Evolutionary conservation across 2,888 invertebrate genomes (phyloP).

Genomic region (Zele albiditarsus): DNA sequence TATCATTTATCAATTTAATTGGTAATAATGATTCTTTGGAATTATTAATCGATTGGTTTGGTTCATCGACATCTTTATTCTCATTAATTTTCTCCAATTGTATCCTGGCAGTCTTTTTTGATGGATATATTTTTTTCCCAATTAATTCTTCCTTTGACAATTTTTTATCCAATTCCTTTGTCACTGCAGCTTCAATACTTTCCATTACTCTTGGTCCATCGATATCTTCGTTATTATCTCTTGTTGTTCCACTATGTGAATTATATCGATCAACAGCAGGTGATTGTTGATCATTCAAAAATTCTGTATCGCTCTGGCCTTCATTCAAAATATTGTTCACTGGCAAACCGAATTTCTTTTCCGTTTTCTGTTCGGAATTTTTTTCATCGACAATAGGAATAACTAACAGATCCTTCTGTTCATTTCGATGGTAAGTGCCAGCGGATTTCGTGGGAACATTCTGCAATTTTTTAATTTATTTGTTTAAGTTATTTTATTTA

Average conservation of each 20-base stretch:
- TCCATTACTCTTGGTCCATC: constrained; percentile 14
- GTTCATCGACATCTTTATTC: not conserved
- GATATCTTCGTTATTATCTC: not conserved
- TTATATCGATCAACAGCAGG: not conserved
- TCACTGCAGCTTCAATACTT: not conserved
- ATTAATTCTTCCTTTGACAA: constrained; percentile 1
- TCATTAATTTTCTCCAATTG: not conserved
- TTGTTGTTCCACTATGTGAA: not conserved
- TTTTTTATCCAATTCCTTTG: not conserved
- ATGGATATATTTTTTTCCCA: not conserved
- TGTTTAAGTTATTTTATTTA: not conserved
- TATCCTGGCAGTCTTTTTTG: constrained; percentile 14
- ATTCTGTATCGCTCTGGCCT: not conserved
- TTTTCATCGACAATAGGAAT: constrained; percentile 33
- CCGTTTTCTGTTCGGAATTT: constrained; percentile 5
- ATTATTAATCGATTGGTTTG: not conserved
- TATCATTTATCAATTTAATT: constrained; percentile 6
- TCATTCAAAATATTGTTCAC: not conserved
- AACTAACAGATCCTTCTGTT: constrained; percentile 27
- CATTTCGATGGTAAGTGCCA: not conserved
- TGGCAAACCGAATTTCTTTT: not conserved
- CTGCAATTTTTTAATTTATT: constrained; percentile 7
- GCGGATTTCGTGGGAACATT: not conserved
- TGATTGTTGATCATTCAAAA: constrained; percentile 10
- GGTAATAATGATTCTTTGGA: constrained; percentile 4